These are phyloP conservation scores for Rhinogobio ventralis DNA, from an alignment of 2,797 vertebrate species.

Conservation along the genomic window DNA sequence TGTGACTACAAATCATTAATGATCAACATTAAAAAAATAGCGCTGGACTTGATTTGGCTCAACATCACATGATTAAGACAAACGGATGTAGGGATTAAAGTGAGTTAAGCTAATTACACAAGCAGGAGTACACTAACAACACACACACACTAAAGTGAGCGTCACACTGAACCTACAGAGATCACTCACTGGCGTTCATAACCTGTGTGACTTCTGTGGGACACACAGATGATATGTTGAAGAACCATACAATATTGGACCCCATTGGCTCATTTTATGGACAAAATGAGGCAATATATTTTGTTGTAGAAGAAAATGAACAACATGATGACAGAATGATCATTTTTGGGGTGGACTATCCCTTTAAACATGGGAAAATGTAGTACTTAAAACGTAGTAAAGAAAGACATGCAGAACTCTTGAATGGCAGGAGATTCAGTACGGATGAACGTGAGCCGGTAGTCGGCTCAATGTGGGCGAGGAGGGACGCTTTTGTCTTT, in stretches of 20 bases:
- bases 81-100: not conserved
- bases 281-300: not conserved
- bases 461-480: not conserved
- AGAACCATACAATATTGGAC: not conserved
- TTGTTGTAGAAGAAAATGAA: not conserved
- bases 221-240: not conserved
- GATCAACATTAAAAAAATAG: not conserved
- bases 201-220: too few species aligned
- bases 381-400: too few species aligned
- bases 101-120: constrained; percentile 12
- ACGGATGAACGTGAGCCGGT: not conserved
- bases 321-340: not conserved
- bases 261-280: not conserved
- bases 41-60: not conserved
- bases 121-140: not conserved
- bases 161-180: not conserved
- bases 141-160: not conserved
- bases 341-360: too few species aligned
- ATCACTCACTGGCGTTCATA: not conserved
- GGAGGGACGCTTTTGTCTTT: constrained; percentile 16
- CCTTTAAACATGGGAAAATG: not conserved
- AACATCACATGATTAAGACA: not conserved
- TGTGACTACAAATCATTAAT: too few species aligned
- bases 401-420: not conserved
- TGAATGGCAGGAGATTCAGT: not conserved